Base-by-base conservation (phyloP, 1,140 invertebrate species). In the Homarus americanus region DNA sequence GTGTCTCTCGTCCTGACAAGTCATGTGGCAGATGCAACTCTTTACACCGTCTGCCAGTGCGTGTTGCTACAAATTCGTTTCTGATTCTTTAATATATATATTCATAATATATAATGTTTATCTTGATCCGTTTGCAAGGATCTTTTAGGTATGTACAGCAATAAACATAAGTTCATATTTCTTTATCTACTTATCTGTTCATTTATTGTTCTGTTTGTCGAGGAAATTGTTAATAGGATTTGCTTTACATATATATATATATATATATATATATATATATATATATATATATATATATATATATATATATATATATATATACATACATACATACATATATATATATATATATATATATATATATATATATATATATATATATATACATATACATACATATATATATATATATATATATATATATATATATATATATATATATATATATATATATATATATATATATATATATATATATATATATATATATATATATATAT, bases 391-490 rank as follows among this genome's bases (percentile, higher is more conserved):
- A 79, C 20, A 79, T 41, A 79, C 20, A 79, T 41, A 79, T 41
- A 79, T 41, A 79, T 41, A 79, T 41, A 79, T 79, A 79, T 79
- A 79, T 41, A 79, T 41, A 79, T 41, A 41, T 41, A 41, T 41
- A 79, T 79, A 79, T 79, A 79, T 79, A 79, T 79, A 79, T 79
- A 79, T 79, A 79, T 79, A 79, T 79, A 79, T 40, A 79, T 79
- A 79, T 79, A 79, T 79, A 79, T 79, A 79, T 79, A 79, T 79
- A 79, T 79, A 79, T 79, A 79, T 79, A 79, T 79, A 79, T 79
- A 79, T 79, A 79, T 79, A 79, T 79, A 79, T 79, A 79, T 40
- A 41, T 41, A 41, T 41, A 41, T 41, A 41, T 41, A 79, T 79
- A 79, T 79, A 79, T 79, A 79, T 79, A 79, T 79, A 79, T 79